Conservation (phyloP, 2,797 vertebrate species). For the Ctenosaura bakeri region DNA sequence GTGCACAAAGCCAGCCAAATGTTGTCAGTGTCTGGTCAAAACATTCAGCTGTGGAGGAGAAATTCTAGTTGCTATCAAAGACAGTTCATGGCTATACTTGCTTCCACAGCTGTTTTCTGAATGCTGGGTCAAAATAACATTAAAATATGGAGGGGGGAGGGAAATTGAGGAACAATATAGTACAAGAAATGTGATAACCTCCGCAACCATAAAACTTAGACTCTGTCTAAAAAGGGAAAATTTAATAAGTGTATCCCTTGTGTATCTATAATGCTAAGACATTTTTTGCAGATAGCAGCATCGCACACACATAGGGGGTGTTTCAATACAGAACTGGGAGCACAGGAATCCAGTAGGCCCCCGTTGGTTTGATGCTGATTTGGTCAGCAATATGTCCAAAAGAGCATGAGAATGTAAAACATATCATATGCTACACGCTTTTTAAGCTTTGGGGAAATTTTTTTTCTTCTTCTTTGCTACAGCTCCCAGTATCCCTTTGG, state of each 20-base stretch:
- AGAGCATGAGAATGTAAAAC: not conserved
- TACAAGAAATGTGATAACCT: not conserved
- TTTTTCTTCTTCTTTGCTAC: not conserved
- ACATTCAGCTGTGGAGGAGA: slow-evolving; percentile 31
- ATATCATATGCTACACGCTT: not conserved
- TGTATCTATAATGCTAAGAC: not conserved
- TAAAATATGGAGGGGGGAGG: not conserved
- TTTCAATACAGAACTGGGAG: not conserved
- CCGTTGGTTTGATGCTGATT: not conserved
- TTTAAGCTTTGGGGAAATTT: too few species aligned
- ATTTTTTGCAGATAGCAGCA: not conserved
- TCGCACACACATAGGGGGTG: not conserved
- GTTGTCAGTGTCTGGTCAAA: not conserved
- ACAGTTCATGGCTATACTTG: not conserved
- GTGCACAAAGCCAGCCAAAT: slow-evolving; percentile 38
- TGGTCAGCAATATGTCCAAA: not conserved
- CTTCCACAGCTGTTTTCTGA: not conserved
- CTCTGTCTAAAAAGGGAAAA: slow-evolving; percentile 6
- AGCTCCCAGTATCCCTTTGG: too few species aligned
- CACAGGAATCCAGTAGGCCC: too few species aligned
- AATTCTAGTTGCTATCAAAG: slow-evolving; percentile 45
- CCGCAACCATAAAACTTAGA: slow-evolving; percentile 17
- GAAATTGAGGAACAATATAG: not conserved
- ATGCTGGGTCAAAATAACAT: not conserved
- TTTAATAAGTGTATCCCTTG: not conserved